A percentile compares a stretch with the other conserved stretches of the same genome.
phyloP scores from a whole-genome alignment of 2,888 invertebrate species.

The Noctua pronuba region DNA sequence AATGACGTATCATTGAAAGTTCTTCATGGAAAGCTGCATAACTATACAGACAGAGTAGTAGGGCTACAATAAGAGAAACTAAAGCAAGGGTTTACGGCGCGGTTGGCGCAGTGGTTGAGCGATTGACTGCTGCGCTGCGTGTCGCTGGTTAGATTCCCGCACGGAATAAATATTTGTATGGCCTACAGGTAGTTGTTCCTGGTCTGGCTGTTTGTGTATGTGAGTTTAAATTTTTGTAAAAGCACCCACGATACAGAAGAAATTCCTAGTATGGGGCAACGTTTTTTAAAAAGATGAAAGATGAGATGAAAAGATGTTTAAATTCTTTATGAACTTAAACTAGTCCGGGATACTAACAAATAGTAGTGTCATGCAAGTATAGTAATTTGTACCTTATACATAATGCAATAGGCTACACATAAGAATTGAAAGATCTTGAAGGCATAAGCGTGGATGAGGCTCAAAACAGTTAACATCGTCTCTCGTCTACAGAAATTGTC shows the following conservation, averaged over 20 bases:
- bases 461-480: neutral
- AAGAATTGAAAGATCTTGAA: neutral
- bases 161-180: no score
- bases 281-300: no score
- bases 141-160: no score
- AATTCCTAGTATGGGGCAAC: no score
- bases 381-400: neutral
- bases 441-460: neutral
- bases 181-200: no score
- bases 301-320: no score
- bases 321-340: neutral
- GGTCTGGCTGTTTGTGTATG: no score
- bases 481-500: neutral
- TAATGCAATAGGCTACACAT: neutral
- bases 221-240: no score
- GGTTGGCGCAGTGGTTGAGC: no score
- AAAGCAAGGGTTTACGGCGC: neutral
- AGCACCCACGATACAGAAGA: no score
- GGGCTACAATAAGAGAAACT: no score
- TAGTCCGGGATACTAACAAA: neutral
- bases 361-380: neutral
- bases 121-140: no score
- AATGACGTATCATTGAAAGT: neutral
- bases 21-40: neutral
- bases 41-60: neutral